Evolutionary conservation across 1,140 invertebrate genomes (phyloP).

Genomic region (Varroa destructor): DNA sequence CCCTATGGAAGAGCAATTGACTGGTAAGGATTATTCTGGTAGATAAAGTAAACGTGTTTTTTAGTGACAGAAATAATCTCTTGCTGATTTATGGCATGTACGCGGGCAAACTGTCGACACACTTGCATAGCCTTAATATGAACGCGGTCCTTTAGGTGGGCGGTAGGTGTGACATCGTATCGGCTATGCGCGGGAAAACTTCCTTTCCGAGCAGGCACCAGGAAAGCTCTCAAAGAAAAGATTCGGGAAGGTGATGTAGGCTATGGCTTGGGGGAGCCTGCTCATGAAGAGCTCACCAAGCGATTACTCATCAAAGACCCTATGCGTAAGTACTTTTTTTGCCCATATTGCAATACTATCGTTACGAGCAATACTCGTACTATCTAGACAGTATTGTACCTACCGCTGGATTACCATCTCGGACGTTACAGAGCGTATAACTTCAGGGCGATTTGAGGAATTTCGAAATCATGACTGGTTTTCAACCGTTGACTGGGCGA

Average conservation of each 20-base stretch:
- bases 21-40: background rate
- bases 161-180: slow-evolving; percentile 18
- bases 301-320: background rate
- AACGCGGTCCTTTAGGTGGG: slow-evolving; percentile 3
- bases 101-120: too few species aligned
- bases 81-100: too few species aligned
- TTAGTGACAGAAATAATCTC: too few species aligned
- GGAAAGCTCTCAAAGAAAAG: background rate
- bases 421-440: slow-evolving; percentile 3
- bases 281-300: slow-evolving; percentile 12
- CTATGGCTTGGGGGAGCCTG: background rate
- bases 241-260: background rate
- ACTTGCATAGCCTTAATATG: too few species aligned
- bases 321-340: background rate
- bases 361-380: too few species aligned
- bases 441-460: slow-evolving; percentile 12
- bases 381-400: too few species aligned
- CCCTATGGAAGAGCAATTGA: slow-evolving; percentile 22
- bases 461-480: slow-evolving; percentile 17
- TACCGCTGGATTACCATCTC: too few species aligned
- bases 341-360: too few species aligned
- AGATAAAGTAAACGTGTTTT: too few species aligned
- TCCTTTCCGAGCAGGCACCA: background rate
- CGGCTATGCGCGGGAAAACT: slow-evolving; percentile 5
- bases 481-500: background rate